Evolutionary conservation across 2,797 vertebrate genomes (phyloP).

Genomic region (Xerus rutilus): DNA sequence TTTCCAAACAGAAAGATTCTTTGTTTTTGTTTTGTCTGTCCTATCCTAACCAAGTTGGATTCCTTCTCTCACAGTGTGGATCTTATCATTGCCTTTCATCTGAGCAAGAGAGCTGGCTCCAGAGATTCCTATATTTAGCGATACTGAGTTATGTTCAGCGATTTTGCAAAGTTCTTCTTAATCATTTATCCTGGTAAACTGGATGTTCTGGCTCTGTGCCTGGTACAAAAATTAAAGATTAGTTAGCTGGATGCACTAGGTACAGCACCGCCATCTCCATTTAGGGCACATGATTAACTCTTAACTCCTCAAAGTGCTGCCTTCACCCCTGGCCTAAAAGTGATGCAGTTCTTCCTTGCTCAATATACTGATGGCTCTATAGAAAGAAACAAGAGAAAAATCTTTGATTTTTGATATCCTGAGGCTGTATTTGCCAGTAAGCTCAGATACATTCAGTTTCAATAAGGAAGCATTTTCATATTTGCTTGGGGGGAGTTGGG

Average conservation of each 20-base stretch:
- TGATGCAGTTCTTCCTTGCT: slow-evolving; percentile 19
- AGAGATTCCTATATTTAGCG: slow-evolving; percentile 50
- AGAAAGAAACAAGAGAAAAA: slow-evolving; percentile 30
- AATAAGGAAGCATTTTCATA: slow-evolving; percentile 44
- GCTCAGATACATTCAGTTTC: neutral
- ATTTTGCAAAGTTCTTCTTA: slow-evolving; percentile 57
- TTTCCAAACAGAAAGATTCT: neutral
- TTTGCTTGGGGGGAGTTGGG: slow-evolving; percentile 35
- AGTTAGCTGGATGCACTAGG: slow-evolving; percentile 40
- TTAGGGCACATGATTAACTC: slow-evolving; percentile 17
- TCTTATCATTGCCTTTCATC: neutral
- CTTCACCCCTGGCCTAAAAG: neutral
- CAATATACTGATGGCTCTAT: neutral
- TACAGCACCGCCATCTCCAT: neutral
- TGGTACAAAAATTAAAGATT: slow-evolving; percentile 73
- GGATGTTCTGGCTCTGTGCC: slow-evolving; percentile 21
- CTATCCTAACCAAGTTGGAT: neutral
- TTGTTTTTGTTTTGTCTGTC: slow-evolving; percentile 41
- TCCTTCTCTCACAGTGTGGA: slow-evolving; percentile 48
- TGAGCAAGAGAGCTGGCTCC: slow-evolving; percentile 26
- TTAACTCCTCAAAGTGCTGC: neutral
- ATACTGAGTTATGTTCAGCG: slow-evolving; percentile 39
- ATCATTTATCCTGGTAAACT: slow-evolving; percentile 58
- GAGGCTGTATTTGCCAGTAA: slow-evolving; percentile 46
- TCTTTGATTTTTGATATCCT: neutral